phyloP scores from a whole-genome alignment of 2,888 invertebrate species.

The Junonia oenone region DNA sequence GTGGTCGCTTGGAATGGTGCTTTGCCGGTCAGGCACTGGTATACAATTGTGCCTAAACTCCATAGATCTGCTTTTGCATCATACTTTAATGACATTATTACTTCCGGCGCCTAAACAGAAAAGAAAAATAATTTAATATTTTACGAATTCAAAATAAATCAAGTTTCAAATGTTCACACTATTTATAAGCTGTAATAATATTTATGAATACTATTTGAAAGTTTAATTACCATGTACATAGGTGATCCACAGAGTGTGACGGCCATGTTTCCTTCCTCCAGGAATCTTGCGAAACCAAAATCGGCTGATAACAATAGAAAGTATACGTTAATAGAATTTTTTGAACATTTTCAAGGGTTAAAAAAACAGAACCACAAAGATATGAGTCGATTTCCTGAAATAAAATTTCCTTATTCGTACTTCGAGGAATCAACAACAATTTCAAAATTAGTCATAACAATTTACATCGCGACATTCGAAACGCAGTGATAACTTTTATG shows the following conservation, averaged over 20 bases:
- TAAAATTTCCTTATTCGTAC: background rate
- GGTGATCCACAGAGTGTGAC: conserved; percentile 99
- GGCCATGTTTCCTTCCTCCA: conserved; percentile 99
- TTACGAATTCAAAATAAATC: background rate
- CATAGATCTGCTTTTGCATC: conserved; percentile 99
- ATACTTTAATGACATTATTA: conserved; percentile 99
- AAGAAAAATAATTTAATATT: background rate
- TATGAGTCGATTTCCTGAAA: background rate
- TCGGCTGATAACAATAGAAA: conserved; percentile 84
- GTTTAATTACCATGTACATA: conserved; percentile 95
- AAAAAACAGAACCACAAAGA: background rate
- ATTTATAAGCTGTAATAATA: background rate
- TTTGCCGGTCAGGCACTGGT: conserved; percentile 98
- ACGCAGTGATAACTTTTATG: background rate
- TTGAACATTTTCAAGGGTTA: too few relatives aligned
- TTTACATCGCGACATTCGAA: background rate
- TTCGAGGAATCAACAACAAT: background rate
- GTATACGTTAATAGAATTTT: too few relatives aligned
- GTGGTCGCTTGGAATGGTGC: conserved; percentile 99
- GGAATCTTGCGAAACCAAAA: conserved; percentile 99
- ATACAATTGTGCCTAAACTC: conserved; percentile 99
- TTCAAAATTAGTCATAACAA: background rate
- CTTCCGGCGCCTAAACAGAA: conserved; percentile 91
- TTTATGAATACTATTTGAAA: background rate
- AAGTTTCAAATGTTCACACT: background rate